Conservation (phyloP, 2,113 vertebrate genomes). For the Serilophus lunatus region DNA sequence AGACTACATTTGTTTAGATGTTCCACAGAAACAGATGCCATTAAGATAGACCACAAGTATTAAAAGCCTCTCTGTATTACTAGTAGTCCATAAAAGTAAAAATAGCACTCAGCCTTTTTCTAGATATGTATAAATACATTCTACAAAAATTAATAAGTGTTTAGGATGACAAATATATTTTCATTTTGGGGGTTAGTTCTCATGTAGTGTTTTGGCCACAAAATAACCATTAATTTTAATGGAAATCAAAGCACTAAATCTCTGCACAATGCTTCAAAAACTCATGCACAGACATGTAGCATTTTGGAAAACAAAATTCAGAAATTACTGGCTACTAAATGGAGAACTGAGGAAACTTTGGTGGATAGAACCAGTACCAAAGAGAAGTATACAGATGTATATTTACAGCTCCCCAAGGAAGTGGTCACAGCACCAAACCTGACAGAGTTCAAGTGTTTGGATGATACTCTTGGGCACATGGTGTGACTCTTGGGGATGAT, state of each 20-base stretch:
- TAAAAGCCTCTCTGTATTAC: neutral
- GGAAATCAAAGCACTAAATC: neutral
- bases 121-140: neutral
- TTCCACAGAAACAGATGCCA: neutral
- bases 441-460: neutral
- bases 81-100: neutral
- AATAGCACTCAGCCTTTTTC: neutral
- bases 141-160: neutral
- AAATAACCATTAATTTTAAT: neutral
- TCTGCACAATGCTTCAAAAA: neutral
- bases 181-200: neutral
- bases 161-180: neutral
- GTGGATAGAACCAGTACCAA: neutral
- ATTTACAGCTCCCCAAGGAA: neutral
- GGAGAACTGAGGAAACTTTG: neutral
- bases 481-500: neutral
- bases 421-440: neutral
- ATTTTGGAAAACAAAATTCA: neutral
- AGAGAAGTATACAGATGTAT: neutral
- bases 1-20: neutral
- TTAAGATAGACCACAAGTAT: neutral
- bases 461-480: neutral
- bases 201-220: neutral
- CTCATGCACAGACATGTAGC: neutral
- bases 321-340: neutral